phyloP scores from a whole-genome alignment of 92 coral and sea anemone species.

The Ricordea florida region DNA sequence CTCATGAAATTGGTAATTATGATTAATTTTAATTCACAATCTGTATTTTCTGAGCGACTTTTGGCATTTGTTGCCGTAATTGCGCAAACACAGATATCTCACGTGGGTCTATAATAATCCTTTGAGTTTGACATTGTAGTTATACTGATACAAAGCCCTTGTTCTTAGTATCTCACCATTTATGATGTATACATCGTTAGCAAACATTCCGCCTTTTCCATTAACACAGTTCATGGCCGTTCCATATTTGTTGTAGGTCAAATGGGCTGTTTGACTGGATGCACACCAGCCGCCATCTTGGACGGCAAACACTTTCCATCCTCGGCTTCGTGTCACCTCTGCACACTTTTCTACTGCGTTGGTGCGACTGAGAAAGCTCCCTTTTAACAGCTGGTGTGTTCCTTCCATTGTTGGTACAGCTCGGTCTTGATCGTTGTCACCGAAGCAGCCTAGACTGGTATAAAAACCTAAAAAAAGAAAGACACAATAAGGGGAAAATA shows the following conservation, averaged over 20 bases:
- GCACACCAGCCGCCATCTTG: constrained; percentile 98
- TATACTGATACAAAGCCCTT: too few species aligned
- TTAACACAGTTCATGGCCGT: constrained; percentile 77
- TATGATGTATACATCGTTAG: constrained; percentile 85
- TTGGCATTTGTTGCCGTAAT: too few species aligned
- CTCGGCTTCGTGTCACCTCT: constrained; percentile 73
- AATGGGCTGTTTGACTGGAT: constrained; percentile 78
- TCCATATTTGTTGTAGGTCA: constrained; percentile 75
- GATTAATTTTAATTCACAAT: too few species aligned
- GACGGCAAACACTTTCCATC: constrained; percentile 81
- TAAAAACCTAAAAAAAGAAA: constrained; percentile 35
- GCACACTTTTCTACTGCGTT: constrained; percentile 86
- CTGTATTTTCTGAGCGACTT: too few species aligned
- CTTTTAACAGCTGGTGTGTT: constrained; percentile 70
- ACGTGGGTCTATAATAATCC: too few species aligned
- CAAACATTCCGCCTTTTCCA: constrained; percentile 89
- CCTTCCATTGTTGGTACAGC: constrained; percentile 83
- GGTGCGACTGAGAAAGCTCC: constrained; percentile 70
- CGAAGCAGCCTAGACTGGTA: constrained; percentile 80
- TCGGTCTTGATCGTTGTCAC: constrained; percentile 74
- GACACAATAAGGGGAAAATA: too few species aligned
- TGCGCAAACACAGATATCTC: too few species aligned
- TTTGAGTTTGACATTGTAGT: too few species aligned
- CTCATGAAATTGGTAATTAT: too few species aligned
- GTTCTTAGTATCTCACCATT: constrained; percentile 47